Evolutionary conservation across 2,113 vertebrate genomes (phyloP).

Genomic region (Nematolebias whitei): DNA sequence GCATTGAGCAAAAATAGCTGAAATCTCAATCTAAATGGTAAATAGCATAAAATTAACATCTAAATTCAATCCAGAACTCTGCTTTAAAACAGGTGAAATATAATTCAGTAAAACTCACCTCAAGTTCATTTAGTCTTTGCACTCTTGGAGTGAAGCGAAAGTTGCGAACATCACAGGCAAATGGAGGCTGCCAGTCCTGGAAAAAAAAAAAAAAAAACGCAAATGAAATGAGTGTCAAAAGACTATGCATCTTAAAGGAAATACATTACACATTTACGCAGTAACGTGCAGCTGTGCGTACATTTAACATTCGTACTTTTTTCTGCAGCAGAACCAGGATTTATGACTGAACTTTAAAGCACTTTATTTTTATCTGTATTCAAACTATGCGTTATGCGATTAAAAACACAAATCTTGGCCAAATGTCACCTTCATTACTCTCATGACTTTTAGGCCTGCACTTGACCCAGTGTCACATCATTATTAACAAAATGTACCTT

Average conservation of each 20-base stretch:
- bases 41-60: too few species aligned
- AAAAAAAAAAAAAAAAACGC: slow-evolving; percentile 21
- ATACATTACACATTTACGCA: not conserved
- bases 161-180: slow-evolving; percentile 95
- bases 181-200: slow-evolving; percentile 98
- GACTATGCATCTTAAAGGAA: not conserved
- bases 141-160: slow-evolving; percentile 96
- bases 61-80: too few species aligned
- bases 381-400: not conserved
- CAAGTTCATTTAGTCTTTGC: slow-evolving; percentile 95
- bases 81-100: not conserved
- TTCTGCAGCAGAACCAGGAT: not conserved
- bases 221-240: not conserved
- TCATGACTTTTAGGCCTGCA: slow-evolving; percentile 17
- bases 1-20: not conserved
- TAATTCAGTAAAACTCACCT: slow-evolving; percentile 80
- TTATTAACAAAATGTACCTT: too few species aligned
- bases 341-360: not conserved
- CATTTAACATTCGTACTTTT: not conserved
- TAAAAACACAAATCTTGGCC: not conserved
- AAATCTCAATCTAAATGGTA: not conserved
- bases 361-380: too few species aligned
- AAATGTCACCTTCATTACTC: not conserved
- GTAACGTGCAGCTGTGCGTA: not conserved
- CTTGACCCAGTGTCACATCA: slow-evolving; percentile 40